Percentiles rank a stretch among this genome's conserved stretches.
phyloP scores from a whole-genome alignment of 2,797 vertebrate genomes.

The Columba guinea region DNA sequence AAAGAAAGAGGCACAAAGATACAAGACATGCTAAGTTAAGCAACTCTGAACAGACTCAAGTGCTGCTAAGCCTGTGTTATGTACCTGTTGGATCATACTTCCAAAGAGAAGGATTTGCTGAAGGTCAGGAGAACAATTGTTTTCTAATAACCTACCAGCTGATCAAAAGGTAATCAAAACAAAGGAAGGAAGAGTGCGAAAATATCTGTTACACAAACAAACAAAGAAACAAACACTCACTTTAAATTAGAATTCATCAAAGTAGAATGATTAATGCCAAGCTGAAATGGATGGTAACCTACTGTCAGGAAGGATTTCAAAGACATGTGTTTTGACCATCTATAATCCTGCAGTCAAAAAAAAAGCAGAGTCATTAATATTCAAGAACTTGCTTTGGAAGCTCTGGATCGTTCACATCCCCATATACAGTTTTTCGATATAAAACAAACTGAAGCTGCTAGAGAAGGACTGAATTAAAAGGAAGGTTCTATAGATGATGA shows the following conservation, averaged over 20 bases:
- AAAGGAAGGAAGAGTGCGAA: neutral
- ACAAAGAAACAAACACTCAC: neutral
- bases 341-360: neutral
- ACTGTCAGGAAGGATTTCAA: neutral
- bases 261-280: neutral
- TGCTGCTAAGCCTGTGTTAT: neutral
- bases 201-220: neutral
- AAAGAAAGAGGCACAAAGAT: neutral
- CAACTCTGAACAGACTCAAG: neutral
- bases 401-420: neutral
- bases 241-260: neutral
- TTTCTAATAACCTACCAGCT: neutral
- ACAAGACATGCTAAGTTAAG: neutral
- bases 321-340: neutral
- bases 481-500: neutral
- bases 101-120: neutral
- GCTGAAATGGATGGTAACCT: neutral
- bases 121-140: neutral
- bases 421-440: neutral
- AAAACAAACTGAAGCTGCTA: neutral
- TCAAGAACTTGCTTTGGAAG: slow-evolving; percentile 9
- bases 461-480: neutral
- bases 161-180: neutral
- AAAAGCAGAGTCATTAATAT: neutral
- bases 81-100: neutral